A percentile compares a stretch with the other conserved stretches of the same genome.
Evolutionary conservation across 2,888 invertebrate species (phyloP).

Genomic region (Mythimna albipuncta): DNA sequence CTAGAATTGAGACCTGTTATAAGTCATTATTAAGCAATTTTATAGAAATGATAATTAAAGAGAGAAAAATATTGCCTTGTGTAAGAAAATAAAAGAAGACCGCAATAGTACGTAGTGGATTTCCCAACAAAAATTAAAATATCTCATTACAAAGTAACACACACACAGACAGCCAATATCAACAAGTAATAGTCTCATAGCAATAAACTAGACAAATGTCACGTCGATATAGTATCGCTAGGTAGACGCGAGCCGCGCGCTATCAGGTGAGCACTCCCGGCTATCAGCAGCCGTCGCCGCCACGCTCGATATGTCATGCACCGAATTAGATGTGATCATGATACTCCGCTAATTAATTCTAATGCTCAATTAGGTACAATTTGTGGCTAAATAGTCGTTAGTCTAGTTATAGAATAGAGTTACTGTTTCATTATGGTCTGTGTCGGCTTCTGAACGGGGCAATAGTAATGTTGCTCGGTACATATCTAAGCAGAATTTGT

Average conservation of each 20-base stretch:
- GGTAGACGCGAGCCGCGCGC: conserved; percentile 6
- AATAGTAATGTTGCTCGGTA: neutral
- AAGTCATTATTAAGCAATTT: neutral
- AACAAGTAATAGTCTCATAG: conserved; percentile 16
- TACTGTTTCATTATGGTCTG: neutral
- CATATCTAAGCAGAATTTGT: neutral
- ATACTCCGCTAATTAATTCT: conserved; percentile 44
- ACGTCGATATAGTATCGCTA: conserved; percentile 29
- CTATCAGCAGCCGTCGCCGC: conserved; percentile 2
- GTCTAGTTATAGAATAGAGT: conserved; percentile 7
- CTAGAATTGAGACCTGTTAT: neutral
- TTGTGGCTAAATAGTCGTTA: conserved; percentile 31
- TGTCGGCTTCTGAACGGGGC: neutral
- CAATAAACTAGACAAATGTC: conserved; percentile 31
- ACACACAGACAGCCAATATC: neutral
- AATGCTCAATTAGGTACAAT: conserved; percentile 54
- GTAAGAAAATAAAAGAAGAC: neutral
- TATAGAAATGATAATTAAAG: no score
- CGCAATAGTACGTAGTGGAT: neutral
- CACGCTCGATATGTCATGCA: conserved; percentile 31
- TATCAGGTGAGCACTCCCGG: neutral
- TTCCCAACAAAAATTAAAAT: neutral
- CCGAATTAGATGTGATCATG: conserved; percentile 41
- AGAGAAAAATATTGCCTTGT: neutral
- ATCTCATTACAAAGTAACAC: conserved; percentile 1